These are phyloP conservation scores for Actinia equina DNA, from an alignment of 64 coral and sea anemone species.

Conservation along the genomic window DNA sequence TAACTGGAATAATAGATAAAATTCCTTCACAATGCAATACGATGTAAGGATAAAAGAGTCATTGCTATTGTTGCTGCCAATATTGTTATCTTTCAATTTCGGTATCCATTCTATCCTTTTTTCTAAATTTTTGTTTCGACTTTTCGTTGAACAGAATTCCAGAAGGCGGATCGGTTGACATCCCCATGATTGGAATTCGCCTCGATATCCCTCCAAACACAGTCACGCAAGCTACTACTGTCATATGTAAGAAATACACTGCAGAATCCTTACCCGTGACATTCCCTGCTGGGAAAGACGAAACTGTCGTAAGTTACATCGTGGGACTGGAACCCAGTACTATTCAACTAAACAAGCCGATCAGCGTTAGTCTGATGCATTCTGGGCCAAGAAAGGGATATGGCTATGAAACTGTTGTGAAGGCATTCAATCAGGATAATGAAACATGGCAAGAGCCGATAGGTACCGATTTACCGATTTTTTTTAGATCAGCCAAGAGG, in stretches of 20 bases:
- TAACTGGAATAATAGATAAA: no score
- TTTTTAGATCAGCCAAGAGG: not conserved
- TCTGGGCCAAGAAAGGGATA: not conserved
- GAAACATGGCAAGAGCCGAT: not conserved
- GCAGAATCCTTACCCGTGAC: not conserved
- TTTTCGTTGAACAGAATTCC: not conserved
- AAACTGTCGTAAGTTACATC: not conserved
- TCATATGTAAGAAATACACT: not conserved
- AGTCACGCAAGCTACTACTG: not conserved
- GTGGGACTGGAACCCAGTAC: not conserved
- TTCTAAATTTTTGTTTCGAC: not conserved
- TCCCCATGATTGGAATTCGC: not conserved
- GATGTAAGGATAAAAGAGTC: no score
- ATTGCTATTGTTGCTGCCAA: no score
- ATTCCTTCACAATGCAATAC: no score
- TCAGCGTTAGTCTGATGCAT: not conserved
- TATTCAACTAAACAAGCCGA: not conserved
- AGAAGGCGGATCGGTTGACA: not conserved
- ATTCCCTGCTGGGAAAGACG: not conserved
- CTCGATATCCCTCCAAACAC: not conserved
- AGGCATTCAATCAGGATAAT: not conserved
- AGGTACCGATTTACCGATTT: not conserved
- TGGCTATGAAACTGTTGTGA: conserved; percentile 2
- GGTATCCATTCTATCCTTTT: no score
- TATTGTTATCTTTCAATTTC: no score